phyloP scores from a whole-genome alignment of 2,113 vertebrate species.

The Chrysemys picta region DNA sequence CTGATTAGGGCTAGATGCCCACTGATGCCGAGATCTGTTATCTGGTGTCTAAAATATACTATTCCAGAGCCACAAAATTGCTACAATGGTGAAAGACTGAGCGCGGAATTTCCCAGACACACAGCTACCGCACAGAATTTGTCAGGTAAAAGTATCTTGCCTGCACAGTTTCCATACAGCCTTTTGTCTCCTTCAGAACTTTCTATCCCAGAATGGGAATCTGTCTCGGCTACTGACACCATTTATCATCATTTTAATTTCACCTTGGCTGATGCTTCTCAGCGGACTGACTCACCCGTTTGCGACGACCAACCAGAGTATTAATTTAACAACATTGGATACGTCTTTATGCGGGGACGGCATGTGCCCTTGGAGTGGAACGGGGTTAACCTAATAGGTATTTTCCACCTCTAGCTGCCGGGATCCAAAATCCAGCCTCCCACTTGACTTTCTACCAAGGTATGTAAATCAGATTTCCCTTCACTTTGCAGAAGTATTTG shows the following conservation, averaged over 20 bases:
- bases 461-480: not conserved
- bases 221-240: not conserved
- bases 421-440: not conserved
- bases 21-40: not conserved
- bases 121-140: not conserved
- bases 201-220: not conserved
- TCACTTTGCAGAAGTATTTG: not conserved
- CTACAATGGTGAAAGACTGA: rapidly evolving
- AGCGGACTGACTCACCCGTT: not conserved
- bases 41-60: not conserved
- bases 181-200: too few species aligned
- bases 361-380: not conserved
- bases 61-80: not conserved
- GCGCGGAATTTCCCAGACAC: not conserved
- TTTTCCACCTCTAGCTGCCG: not conserved
- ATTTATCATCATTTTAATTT: not conserved
- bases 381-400: not conserved
- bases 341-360: too few species aligned
- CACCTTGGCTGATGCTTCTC: not conserved
- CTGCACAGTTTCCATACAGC: not conserved
- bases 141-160: not conserved
- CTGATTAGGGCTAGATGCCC: not conserved
- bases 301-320: not conserved
- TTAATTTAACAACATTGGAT: too few species aligned
- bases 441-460: not conserved